Conservation (phyloP, 1,140 invertebrate genomes). For the Pseudomyrmex gracilis region DNA sequence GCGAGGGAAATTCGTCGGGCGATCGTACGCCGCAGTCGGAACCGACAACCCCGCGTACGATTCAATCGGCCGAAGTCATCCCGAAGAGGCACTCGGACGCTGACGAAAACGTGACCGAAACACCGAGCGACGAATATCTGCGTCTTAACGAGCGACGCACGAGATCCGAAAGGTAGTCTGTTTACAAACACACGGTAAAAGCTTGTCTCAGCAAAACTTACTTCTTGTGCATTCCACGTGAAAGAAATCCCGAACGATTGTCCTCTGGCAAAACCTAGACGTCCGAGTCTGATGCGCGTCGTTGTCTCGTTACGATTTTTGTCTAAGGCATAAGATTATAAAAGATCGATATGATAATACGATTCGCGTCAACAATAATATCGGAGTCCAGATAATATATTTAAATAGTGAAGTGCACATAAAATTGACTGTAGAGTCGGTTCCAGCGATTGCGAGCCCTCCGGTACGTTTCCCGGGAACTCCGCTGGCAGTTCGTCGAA, state of each 20-base stretch:
- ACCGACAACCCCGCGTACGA: constrained; percentile 63
- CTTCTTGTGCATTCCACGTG: too few species aligned
- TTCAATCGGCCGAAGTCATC: constrained; percentile 70
- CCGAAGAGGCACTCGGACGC: constrained; percentile 70
- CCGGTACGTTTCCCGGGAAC: constrained; percentile 82
- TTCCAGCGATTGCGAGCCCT: constrained; percentile 83
- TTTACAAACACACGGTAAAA: too few species aligned
- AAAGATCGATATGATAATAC: neutral
- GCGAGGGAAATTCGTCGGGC: constrained; percentile 70
- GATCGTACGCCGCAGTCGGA: constrained; percentile 60
- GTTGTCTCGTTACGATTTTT: neutral
- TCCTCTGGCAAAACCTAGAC: too few species aligned
- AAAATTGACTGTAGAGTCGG: constrained; percentile 79
- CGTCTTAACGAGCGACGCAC: constrained; percentile 76
- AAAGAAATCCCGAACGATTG: too few species aligned
- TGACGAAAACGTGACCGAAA: constrained; percentile 70
- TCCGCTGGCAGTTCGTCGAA: constrained; percentile 85
- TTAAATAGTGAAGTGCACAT: constrained; percentile 43
- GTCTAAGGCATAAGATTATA: neutral
- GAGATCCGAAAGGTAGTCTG: constrained; percentile 81
- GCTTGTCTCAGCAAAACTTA: too few species aligned
- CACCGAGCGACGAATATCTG: constrained; percentile 30
- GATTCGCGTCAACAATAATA: neutral
- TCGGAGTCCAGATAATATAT: neutral
- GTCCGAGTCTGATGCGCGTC: too few species aligned